phyloP scores from a whole-genome alignment of 1,140 invertebrate genomes.

The Apocrypta bakeri region DNA sequence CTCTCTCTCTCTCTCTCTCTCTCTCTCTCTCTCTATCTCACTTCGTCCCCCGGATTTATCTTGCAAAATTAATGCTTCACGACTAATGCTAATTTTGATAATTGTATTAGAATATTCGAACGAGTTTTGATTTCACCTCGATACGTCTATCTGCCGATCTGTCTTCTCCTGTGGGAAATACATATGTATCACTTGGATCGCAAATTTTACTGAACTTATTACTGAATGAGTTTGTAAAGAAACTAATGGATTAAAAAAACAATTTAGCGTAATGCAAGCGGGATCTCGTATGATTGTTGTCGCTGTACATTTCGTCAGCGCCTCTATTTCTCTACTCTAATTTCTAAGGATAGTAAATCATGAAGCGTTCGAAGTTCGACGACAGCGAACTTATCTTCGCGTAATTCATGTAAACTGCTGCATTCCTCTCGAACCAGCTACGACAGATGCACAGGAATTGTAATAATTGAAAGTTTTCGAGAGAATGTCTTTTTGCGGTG shows the following conservation, averaged over 20 bases:
- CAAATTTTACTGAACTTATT: too few species aligned
- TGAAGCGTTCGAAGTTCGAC: background rate
- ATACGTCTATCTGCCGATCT: background rate
- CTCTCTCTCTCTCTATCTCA: too few species aligned
- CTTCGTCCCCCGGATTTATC: too few species aligned
- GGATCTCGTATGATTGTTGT: too few species aligned
- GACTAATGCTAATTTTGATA: constrained; percentile 2
- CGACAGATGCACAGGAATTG: background rate
- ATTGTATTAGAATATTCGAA: background rate
- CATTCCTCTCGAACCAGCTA: background rate
- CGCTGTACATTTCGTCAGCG: too few species aligned
- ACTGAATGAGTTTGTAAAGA: too few species aligned
- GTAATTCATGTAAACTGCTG: constrained; percentile 7
- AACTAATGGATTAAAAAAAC: too few species aligned
- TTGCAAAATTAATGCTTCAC: too few species aligned
- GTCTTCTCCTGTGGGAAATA: too few species aligned
- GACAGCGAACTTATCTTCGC: background rate
- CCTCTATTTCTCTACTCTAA: background rate
- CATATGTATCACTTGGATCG: too few species aligned
- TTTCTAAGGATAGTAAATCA: constrained; percentile 12
- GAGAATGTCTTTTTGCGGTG: background rate
- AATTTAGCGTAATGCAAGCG: too few species aligned
- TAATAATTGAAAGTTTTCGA: background rate
- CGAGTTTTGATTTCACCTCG: background rate
- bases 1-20: too few species aligned